These are phyloP conservation scores for Bryconaethiops microstoma DNA, from an alignment of 2,797 vertebrate species.

Conservation along the genomic window DNA sequence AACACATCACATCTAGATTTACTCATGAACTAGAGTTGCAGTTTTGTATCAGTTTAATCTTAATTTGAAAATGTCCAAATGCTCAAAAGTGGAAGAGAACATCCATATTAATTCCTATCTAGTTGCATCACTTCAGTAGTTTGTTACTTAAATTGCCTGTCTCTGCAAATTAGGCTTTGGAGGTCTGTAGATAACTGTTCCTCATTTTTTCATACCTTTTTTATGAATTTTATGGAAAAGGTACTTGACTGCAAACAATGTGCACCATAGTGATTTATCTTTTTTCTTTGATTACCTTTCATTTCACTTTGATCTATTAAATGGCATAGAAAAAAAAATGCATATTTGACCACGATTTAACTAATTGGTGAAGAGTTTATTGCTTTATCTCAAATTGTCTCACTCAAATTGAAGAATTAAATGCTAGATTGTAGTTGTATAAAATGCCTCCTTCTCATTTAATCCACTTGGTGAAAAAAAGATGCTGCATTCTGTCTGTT, in stretches of 20 bases:
- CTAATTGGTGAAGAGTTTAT: background rate
- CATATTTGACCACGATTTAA: background rate
- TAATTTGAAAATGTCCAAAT: too few relatives aligned
- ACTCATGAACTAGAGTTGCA: background rate
- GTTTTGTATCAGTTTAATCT: too few relatives aligned
- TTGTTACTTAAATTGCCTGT: background rate
- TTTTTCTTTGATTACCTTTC: background rate
- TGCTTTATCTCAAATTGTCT: background rate
- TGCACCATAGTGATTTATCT: background rate
- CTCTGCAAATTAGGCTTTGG: background rate
- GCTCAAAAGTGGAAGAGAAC: background rate
- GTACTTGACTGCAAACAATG: background rate
- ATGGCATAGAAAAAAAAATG: background rate
- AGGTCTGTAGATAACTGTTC: background rate
- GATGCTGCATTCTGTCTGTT: slow-evolving; percentile 1
- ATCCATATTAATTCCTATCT: background rate
- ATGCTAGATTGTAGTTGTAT: background rate
- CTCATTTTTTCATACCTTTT: too few relatives aligned
- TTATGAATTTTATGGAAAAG: background rate
- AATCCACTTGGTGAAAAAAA: background rate
- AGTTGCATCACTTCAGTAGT: background rate
- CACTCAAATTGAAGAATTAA: background rate
- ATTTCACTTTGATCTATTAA: background rate
- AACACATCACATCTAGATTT: too few relatives aligned
- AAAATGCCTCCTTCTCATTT: slow-evolving; percentile 4